These are phyloP conservation scores for Harlomillsia oculata DNA, from an alignment of 1,140 invertebrate genomes.

Conservation along the genomic window DNA sequence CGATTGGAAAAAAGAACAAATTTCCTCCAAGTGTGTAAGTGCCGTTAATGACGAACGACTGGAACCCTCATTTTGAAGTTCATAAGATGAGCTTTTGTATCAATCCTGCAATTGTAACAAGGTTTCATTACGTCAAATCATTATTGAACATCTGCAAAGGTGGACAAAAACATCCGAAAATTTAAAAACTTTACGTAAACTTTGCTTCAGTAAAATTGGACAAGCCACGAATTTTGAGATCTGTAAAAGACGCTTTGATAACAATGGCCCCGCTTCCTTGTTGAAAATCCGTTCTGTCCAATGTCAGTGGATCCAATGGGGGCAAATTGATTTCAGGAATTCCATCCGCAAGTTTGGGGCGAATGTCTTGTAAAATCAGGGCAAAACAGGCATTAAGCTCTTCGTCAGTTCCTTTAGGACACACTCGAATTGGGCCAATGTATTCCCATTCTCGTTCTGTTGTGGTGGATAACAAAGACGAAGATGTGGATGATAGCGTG, in stretches of 20 bases:
- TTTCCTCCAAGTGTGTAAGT: constrained; percentile 21
- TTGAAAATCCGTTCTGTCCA: constrained; percentile 15
- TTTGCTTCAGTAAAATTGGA: constrained; percentile 18
- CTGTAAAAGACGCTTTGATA: constrained; percentile 14
- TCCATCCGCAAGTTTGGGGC: constrained; percentile 12
- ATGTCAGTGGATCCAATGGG: constrained; percentile 17
- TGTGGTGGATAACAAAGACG: no score
- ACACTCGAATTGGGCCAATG: constrained; percentile 16
- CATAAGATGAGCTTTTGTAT: constrained; percentile 9
- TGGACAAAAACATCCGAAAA: background rate
- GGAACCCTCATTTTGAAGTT: constrained; percentile 13
- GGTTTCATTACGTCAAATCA: no score
- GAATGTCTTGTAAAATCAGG: constrained; percentile 14
- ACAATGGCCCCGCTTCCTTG: constrained; percentile 13
- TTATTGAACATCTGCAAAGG: background rate
- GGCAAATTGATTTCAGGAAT: constrained; percentile 20
- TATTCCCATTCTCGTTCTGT: constrained; percentile 4
- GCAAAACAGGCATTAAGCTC: constrained; percentile 17
- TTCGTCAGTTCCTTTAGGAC: constrained; percentile 17
- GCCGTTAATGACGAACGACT: constrained; percentile 14
- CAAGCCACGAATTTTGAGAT: constrained; percentile 18
- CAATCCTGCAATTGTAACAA: constrained; percentile 4
- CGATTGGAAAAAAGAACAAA: constrained; percentile 21
- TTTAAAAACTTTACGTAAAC: constrained; percentile 9
- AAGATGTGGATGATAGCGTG: no score